Conservation (phyloP, 2,113 vertebrate genomes). For the Pelobates fuscus region DNA sequence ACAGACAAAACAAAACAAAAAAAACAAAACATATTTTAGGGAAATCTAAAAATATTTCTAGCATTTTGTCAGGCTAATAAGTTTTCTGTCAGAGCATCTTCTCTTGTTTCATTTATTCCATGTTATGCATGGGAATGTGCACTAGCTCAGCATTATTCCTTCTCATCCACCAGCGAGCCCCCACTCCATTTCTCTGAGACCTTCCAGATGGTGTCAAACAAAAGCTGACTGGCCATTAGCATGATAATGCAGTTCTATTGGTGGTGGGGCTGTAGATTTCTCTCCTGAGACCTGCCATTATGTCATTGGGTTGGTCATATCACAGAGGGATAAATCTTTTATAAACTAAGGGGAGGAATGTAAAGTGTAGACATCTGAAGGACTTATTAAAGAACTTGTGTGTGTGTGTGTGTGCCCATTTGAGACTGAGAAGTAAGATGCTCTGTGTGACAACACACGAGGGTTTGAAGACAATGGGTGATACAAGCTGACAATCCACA, state of each 20-base stretch:
- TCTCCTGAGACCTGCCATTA: constrained; percentile 60
- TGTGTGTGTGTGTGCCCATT: constrained; percentile 24
- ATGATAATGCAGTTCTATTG: constrained; percentile 68
- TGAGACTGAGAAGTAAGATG: too few species aligned
- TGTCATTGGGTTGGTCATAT: constrained; percentile 57
- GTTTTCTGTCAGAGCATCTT: too few species aligned
- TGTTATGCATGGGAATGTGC: constrained; percentile 44
- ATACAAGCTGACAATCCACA: neutral
- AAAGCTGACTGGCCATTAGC: constrained; percentile 67
- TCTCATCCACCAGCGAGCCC: constrained; percentile 34
- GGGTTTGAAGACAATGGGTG: neutral
- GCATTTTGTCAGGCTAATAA: neutral
- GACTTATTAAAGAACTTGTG: neutral
- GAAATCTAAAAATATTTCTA: too few species aligned
- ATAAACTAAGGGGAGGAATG: constrained; percentile 21
- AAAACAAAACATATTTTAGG: neutral
- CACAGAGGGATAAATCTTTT: constrained; percentile 20
- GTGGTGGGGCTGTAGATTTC: neutral
- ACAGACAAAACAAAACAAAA: neutral
- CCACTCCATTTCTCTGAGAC: constrained; percentile 22
- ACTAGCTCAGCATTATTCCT: constrained; percentile 50
- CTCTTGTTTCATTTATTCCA: neutral
- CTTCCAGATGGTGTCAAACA: constrained; percentile 64
- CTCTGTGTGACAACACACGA: too few species aligned
- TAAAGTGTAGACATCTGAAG: neutral